Evolutionary conservation across 1,140 invertebrate species (phyloP).

Genomic region (Liolophura sinensis): DNA sequence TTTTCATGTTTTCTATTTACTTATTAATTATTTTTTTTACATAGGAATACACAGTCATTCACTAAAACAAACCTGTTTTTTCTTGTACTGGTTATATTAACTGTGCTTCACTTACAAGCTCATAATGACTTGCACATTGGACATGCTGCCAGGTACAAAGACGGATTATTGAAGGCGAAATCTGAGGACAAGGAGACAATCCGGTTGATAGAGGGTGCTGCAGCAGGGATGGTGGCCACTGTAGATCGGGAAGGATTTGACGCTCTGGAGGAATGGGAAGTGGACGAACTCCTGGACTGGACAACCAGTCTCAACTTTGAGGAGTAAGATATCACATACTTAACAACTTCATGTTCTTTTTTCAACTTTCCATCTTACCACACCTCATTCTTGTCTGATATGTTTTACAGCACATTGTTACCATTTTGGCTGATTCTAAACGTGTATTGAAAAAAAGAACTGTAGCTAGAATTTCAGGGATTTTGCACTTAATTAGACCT

Average conservation of each 20-base stretch:
- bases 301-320: constrained; percentile 59
- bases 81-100: too few relatives aligned
- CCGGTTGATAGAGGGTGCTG: constrained; percentile 53
- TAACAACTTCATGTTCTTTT: not conserved
- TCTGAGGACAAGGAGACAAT: constrained; percentile 49
- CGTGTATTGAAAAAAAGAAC: not conserved
- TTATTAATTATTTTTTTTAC: too few relatives aligned
- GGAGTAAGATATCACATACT: constrained; percentile 44
- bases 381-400: not conserved
- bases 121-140: too few relatives aligned
- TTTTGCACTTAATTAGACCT: too few relatives aligned
- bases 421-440: not conserved
- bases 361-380: not conserved
- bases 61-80: too few relatives aligned
- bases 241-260: constrained; percentile 49
- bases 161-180: constrained; percentile 53
- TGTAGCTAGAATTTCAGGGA: not conserved
- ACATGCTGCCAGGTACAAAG: constrained; percentile 43
- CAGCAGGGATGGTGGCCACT: constrained; percentile 54
- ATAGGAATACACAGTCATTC: too few relatives aligned
- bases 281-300: constrained; percentile 58
- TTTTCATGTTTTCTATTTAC: too few relatives aligned
- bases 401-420: too few relatives aligned
- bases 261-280: constrained; percentile 57
- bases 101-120: too few relatives aligned